phyloP scores from a whole-genome alignment of 1,140 invertebrate genomes.

The Calycopis cecrops region DNA sequence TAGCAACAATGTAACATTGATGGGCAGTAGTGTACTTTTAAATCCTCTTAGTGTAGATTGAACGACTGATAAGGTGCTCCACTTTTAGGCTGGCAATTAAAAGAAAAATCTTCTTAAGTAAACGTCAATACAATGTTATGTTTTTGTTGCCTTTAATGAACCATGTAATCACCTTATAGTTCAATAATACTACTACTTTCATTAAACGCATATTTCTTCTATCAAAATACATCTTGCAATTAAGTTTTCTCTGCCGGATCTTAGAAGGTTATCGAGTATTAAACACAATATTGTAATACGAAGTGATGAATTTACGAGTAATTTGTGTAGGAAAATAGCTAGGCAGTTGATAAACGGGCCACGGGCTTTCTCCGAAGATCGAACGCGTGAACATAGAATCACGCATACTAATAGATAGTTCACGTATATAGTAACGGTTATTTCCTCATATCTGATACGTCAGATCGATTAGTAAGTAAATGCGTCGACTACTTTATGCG shows the following conservation, averaged over 20 bases:
- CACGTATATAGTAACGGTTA: slow-evolving; percentile 66
- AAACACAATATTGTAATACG: slow-evolving; percentile 46
- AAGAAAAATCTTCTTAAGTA: too few species aligned
- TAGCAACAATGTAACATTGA: too few species aligned
- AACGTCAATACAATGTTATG: too few species aligned
- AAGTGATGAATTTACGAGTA: slow-evolving; percentile 53
- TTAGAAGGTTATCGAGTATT: slow-evolving; percentile 32
- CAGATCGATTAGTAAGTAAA: slow-evolving; percentile 54
- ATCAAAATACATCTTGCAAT: slow-evolving; percentile 34
- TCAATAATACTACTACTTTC: too few species aligned
- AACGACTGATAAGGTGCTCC: too few species aligned
- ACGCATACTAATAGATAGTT: slow-evolving; percentile 60
- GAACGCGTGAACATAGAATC: slow-evolving; percentile 51
- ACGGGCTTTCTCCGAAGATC: slow-evolving; percentile 57
- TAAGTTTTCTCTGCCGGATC: slow-evolving; percentile 44
- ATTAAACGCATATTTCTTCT: too few species aligned
- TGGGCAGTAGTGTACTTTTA: too few species aligned
- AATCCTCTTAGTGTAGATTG: too few species aligned
- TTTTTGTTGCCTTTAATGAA: too few species aligned
- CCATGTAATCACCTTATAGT: too few species aligned
- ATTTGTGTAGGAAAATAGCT: slow-evolving; percentile 47
- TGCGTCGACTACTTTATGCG: slow-evolving; percentile 62
- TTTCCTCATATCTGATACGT: slow-evolving; percentile 37
- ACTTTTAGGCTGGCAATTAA: too few species aligned
- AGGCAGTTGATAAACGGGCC: slow-evolving; percentile 48